Percentiles rank a stretch among this genome's conserved stretches.
These are phyloP conservation scores for Champsocephalus esox DNA, from an alignment of 2,797 vertebrate species.

Conservation along the genomic window DNA sequence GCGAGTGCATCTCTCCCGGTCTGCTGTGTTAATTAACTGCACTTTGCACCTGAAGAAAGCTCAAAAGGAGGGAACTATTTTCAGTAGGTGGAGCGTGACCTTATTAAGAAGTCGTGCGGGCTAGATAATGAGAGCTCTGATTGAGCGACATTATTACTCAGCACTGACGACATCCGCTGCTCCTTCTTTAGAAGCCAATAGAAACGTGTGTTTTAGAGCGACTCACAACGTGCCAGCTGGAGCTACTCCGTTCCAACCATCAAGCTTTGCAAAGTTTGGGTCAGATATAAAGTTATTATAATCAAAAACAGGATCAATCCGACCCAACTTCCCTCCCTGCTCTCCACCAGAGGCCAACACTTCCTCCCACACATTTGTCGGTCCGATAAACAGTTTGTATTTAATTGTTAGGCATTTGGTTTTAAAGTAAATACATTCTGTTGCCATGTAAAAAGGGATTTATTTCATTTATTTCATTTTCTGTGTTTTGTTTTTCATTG, in stretches of 20 bases:
- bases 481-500: conserved; percentile 51
- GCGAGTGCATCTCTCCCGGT: conserved; percentile 80
- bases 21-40: conserved; percentile 88
- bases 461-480: conserved; percentile 25
- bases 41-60: conserved; percentile 89
- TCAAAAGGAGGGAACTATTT: conserved; percentile 88
- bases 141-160: conserved; percentile 87
- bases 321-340: background rate
- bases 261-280: background rate
- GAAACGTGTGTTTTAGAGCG: conserved; percentile 42
- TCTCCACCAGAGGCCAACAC: conserved; percentile 34
- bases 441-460: conserved; percentile 36
- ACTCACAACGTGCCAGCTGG: conserved; percentile 33
- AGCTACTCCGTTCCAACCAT: conserved; percentile 6
- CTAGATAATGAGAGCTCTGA: conserved; percentile 88
- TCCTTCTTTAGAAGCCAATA: conserved; percentile 72
- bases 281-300: background rate
- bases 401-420: conserved; percentile 55
- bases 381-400: conserved; percentile 55
- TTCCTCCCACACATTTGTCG: conserved; percentile 40
- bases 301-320: background rate
- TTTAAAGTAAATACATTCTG: conserved; percentile 54
- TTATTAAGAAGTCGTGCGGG: conserved; percentile 88
- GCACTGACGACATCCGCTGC: conserved; percentile 65
- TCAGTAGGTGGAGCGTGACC: conserved; percentile 88